Evolutionary conservation across 2,888 invertebrate genomes (phyloP).

Genomic region (Leucophenga montana): DNA sequence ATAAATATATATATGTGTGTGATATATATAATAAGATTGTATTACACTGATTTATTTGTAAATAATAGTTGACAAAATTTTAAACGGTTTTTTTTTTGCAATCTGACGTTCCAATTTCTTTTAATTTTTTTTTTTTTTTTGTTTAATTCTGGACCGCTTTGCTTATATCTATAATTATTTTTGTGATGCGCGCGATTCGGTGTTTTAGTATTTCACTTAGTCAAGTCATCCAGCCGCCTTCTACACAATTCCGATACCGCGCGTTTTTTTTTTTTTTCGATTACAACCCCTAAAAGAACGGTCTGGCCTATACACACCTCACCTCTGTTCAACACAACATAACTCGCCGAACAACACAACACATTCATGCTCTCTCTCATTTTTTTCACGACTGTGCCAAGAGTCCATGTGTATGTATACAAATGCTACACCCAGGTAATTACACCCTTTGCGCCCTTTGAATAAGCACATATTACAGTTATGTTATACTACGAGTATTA

Average conservation of each 20-base stretch:
- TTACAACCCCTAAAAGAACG: slow-evolving; percentile 20
- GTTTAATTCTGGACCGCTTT: not conserved
- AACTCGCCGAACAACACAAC: too few relatives aligned
- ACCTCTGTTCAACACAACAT: not conserved
- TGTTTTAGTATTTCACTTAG: too few relatives aligned
- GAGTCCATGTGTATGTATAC: slow-evolving; percentile 15
- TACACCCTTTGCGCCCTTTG: not conserved
- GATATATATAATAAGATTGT: too few relatives aligned
- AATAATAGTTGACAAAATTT: not conserved
- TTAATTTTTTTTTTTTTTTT: too few relatives aligned
- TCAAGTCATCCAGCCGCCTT: not conserved
- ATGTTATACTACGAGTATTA: too few relatives aligned
- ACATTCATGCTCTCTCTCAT: not conserved
- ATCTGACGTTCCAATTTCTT: not conserved
- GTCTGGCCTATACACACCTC: not conserved
- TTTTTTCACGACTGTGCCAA: not conserved
- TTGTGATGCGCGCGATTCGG: too few relatives aligned
- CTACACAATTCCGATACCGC: slow-evolving; percentile 13
- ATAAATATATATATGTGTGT: too few relatives aligned
- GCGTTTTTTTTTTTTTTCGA: not conserved
- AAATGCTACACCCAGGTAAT: slow-evolving; percentile 27
- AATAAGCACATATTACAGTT: too few relatives aligned
- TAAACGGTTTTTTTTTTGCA: not conserved
- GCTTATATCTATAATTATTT: not conserved
- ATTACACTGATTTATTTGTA: too few relatives aligned